Percentiles rank a stretch among this genome's conserved stretches.
These are phyloP conservation scores for Resseliella maxima DNA, from an alignment of 2,888 invertebrate species.

Conservation along the genomic window DNA sequence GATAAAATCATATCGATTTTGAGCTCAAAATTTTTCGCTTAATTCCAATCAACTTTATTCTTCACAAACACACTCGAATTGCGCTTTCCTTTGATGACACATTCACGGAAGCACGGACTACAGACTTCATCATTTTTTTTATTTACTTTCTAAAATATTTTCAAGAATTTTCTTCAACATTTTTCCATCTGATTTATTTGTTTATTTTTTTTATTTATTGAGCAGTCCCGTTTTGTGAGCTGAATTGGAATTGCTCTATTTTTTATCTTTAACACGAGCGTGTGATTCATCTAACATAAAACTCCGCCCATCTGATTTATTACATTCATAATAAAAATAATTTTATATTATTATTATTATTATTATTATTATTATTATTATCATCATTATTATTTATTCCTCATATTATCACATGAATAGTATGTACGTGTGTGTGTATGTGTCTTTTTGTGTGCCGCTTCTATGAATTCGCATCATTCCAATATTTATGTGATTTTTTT, in stretches of 20 bases:
- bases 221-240: not conserved
- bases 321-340: too few species aligned
- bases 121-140: not conserved
- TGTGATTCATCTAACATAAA: too few species aligned
- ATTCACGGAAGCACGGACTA: not conserved
- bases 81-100: not conserved
- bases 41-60: not conserved
- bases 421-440: not conserved
- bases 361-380: not conserved
- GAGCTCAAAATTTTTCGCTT: not conserved
- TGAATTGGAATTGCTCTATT: too few species aligned
- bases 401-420: not conserved
- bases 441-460: not conserved
- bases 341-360: too few species aligned
- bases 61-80: not conserved
- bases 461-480: not conserved
- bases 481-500: not conserved
- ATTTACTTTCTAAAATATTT: not conserved
- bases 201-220: not conserved
- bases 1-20: not conserved
- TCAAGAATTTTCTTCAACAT: not conserved
- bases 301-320: too few species aligned
- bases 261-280: not conserved
- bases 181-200: not conserved
- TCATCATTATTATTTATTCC: not conserved